phyloP scores from a whole-genome alignment of 1,140 invertebrate genomes.

The Pissodes strobi region DNA sequence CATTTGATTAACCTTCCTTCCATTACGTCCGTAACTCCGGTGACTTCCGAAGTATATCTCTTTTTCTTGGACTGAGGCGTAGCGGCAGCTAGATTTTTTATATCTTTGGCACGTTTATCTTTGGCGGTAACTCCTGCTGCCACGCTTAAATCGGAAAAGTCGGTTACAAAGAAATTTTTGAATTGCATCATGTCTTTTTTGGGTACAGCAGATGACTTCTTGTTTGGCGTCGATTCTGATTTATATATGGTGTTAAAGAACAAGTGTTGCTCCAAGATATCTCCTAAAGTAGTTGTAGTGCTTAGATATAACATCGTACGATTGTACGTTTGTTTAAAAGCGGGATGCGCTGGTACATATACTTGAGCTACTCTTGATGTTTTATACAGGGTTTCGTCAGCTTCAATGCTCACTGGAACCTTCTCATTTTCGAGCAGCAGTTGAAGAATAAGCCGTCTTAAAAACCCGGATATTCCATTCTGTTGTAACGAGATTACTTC shows the following conservation, averaged over 20 bases:
- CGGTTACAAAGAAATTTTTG: conserved; percentile 54
- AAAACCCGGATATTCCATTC: conserved; percentile 80
- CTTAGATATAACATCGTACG: conserved; percentile 73
- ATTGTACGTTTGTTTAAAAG: conserved; percentile 57
- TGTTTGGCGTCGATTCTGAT: conserved; percentile 33
- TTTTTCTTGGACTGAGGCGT: conserved; percentile 53
- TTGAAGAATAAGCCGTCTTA: conserved; percentile 81
- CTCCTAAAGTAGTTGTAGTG: conserved; percentile 69
- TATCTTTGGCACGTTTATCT: conserved; percentile 80
- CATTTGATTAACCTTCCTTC: conserved; percentile 51
- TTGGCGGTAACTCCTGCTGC: conserved; percentile 81
- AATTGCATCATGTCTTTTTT: conserved; percentile 31
- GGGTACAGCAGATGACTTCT: conserved; percentile 21
- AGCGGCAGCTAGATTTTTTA: conserved; percentile 61
- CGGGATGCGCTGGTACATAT: conserved; percentile 50
- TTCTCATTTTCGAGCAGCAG: conserved; percentile 85
- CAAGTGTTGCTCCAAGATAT: conserved; percentile 59
- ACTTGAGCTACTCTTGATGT: conserved; percentile 55
- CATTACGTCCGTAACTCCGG: conserved; percentile 27
- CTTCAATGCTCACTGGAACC: conserved; percentile 64
- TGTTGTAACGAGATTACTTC: conserved; percentile 73
- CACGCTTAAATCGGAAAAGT: conserved; percentile 69
- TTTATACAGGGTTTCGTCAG: conserved; percentile 54
- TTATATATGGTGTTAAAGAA: conserved; percentile 53
- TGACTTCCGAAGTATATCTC: conserved; percentile 41